Base-by-base conservation (phyloP, 2,113 vertebrate genomes). In the Strix aluco region DNA sequence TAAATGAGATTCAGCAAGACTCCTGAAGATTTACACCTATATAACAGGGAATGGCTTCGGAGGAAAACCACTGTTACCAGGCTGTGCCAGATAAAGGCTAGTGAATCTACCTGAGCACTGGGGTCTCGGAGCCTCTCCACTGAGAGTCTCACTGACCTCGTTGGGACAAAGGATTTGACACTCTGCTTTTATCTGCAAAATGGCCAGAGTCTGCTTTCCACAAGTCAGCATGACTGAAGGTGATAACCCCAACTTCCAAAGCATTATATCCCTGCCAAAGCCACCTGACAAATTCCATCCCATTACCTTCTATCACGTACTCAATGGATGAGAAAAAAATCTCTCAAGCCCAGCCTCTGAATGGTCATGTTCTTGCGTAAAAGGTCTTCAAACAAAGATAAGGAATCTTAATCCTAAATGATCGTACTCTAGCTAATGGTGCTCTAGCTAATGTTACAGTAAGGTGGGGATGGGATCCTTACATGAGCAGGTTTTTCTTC, bases 351-450 rank as follows among this genome's bases (percentile, higher is more conserved):
- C 65, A 54, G 65, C 16, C 81, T 91, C 78, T 63, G n/a, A 82
- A 77, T 15, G 38, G 34, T 47, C 1, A 0, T 11, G 6, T 49
- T 88, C 58, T 54, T 54, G 4, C 29, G 19, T 69, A 80, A 85
- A 89, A 52, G 46, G n/a, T 34, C 58, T 92, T 66, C 78, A 96
- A 94, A 88, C 91, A 96, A 71, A 97, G 92, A 96, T 89, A 95
- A 94, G 78, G 87, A 70, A 46, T 88, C 92, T 81, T 73, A 75
- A 58, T 52, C 42, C 71, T 70, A 72, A 82, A 82, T 54, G 81
- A 38, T 9, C 3, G 73, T 84, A 65, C 58, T 92, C 49, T 54
- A 92, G 67, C 61, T 95, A 81, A 91, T 84, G 65, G 51, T 77
- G 44, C 71, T 69, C 74, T 58, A 72, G 19, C 12, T 29, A 81